Conservation (phyloP, 2,888 invertebrate genomes). For the Apomyelois bistriatella region DNA sequence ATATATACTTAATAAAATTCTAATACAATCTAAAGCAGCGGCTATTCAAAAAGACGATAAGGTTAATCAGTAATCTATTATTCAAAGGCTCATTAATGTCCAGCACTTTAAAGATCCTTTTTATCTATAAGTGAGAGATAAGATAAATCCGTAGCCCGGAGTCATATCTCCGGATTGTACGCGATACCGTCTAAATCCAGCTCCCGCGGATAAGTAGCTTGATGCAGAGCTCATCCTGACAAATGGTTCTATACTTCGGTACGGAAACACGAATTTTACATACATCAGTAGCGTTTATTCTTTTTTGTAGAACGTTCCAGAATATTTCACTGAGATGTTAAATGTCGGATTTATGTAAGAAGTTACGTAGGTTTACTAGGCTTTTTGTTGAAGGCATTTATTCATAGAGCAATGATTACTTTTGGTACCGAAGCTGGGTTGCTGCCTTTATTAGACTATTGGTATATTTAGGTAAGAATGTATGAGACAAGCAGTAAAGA, state of each 20-base stretch:
- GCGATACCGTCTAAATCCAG: conserved; percentile 9
- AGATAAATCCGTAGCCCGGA: conserved; percentile 9
- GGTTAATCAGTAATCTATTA: conserved; percentile 4
- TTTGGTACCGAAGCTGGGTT: too few relatives aligned
- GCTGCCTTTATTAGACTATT: too few relatives aligned
- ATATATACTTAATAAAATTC: not conserved
- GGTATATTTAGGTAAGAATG: too few relatives aligned
- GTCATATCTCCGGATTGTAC: conserved; percentile 10
- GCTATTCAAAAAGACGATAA: conserved; percentile 7
- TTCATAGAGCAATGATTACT: too few relatives aligned
- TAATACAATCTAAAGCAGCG: not conserved
- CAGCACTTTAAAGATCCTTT: conserved; percentile 7
- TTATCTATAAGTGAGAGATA: conserved; percentile 7
- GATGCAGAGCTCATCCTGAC: conserved; percentile 65
- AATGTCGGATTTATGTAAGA: too few relatives aligned
- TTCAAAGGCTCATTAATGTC: conserved; percentile 10
- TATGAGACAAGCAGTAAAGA: too few relatives aligned
- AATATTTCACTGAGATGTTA: not conserved
- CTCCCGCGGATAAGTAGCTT: conserved; percentile 58
- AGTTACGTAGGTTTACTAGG: too few relatives aligned
- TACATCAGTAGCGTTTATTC: not conserved
- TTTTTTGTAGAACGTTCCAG: not conserved
- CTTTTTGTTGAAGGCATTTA: too few relatives aligned
- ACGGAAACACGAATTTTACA: conserved; percentile 18
- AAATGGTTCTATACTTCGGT: conserved; percentile 60